Evolutionary conservation across 1,140 invertebrate species (phyloP).

Genomic region (Monomorium pharaonis): DNA sequence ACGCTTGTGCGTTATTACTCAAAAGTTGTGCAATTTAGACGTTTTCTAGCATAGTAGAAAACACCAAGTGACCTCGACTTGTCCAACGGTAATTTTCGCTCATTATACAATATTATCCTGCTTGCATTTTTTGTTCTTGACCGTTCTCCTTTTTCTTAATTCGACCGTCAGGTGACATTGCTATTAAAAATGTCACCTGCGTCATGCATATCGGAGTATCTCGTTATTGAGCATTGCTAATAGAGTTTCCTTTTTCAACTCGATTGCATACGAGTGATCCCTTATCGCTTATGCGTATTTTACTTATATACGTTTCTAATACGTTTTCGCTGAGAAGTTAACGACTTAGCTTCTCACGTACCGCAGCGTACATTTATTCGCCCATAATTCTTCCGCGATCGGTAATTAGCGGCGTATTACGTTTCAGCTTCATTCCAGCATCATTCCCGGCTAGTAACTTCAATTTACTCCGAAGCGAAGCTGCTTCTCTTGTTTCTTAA

Average conservation of each 20-base stretch:
- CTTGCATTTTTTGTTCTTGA: constrained; percentile 16
- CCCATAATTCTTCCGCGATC: not conserved
- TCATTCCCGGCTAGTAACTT: not conserved
- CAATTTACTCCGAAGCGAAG: not conserved
- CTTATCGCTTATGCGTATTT: not conserved
- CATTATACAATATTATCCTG: constrained; percentile 16
- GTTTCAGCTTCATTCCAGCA: not conserved
- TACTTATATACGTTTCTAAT: not conserved
- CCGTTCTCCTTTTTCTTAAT: constrained; percentile 5
- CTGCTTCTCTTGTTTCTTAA: not conserved
- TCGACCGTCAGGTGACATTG: not conserved
- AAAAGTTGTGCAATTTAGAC: constrained; percentile 58
- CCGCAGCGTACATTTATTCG: not conserved
- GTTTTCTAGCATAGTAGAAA: constrained; percentile 57
- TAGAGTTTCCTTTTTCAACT: not conserved
- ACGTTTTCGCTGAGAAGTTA: not conserved
- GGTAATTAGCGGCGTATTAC: constrained; percentile 26
- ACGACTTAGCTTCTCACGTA: not conserved
- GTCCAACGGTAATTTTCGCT: not conserved
- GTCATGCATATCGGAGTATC: not conserved
- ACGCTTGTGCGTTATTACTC: constrained; percentile 8
- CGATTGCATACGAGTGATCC: not conserved
- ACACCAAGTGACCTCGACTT: constrained; percentile 41
- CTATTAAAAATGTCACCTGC: not conserved
- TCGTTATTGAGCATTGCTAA: not conserved